Conservation (phyloP, 2,113 vertebrate genomes). For the Cyphomyrus discorhynchus region DNA sequence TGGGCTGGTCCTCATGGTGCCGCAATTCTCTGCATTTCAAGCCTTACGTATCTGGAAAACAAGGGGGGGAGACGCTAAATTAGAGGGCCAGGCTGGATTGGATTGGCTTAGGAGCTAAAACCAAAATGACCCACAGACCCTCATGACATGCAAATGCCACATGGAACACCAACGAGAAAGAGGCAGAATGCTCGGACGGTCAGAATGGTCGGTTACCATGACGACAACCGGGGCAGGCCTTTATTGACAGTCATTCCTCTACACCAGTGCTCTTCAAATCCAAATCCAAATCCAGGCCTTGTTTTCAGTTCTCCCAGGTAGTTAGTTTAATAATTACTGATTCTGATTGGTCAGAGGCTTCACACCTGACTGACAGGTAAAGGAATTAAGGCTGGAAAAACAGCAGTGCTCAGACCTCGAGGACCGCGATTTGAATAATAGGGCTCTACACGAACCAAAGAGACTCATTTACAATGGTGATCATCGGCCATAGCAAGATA, state of each 20-base stretch:
- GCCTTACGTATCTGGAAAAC: slow-evolving; percentile 58
- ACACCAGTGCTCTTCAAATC: too few relatives aligned
- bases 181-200: not conserved
- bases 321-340: too few relatives aligned
- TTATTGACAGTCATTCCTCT: not conserved
- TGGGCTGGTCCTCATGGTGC: slow-evolving; percentile 46
- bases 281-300: too few relatives aligned
- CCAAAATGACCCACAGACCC: not conserved
- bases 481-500: not conserved
- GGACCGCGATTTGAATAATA: too few relatives aligned
- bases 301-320: too few relatives aligned
- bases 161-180: not conserved
- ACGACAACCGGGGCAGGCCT: not conserved
- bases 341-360: too few relatives aligned
- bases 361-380: too few relatives aligned
- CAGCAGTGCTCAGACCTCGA: too few relatives aligned
- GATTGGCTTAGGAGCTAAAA: not conserved
- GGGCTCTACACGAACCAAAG: not conserved
- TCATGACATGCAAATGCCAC: not conserved
- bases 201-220: not conserved
- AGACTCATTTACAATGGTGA: not conserved
- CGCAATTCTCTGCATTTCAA: slow-evolving; percentile 24
- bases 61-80: slow-evolving; percentile 27
- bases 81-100: slow-evolving; percentile 18
- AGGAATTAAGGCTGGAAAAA: too few relatives aligned